Percentiles rank a stretch among this genome's conserved stretches.
Evolutionary conservation across 2,113 vertebrate species (phyloP).

Genomic region (Rousettus leschenaultii): DNA sequence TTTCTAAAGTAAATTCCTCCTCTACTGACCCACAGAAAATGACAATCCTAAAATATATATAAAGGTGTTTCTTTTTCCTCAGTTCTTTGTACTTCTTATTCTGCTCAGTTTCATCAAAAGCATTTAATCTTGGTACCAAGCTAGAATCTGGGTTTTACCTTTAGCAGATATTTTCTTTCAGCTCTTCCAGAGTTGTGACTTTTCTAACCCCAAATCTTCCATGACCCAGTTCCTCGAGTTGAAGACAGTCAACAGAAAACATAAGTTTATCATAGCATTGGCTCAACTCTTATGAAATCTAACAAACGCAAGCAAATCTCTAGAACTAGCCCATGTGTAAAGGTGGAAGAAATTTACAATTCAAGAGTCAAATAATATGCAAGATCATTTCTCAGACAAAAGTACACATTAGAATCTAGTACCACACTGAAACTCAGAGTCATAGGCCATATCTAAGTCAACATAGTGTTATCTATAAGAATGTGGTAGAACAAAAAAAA

Average conservation of each 20-base stretch:
- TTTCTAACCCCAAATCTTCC: neutral
- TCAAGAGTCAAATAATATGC: neutral
- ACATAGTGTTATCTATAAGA: neutral
- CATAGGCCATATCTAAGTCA: neutral
- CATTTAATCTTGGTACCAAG: neutral
- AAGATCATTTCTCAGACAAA: constrained; percentile 20
- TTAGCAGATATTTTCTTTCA: neutral
- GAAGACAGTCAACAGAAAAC: neutral
- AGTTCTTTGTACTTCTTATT: neutral
- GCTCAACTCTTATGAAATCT: neutral
- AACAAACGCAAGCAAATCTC: neutral
- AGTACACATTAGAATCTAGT: neutral
- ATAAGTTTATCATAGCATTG: neutral
- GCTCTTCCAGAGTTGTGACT: neutral
- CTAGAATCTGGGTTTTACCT: neutral
- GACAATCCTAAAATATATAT: constrained; percentile 2
- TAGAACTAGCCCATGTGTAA: neutral
- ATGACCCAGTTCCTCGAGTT: neutral
- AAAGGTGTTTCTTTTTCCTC: neutral
- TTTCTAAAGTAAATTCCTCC: constrained; percentile 35
- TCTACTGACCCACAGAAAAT: neutral
- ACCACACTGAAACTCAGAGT: neutral
- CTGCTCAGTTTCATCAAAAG: neutral
- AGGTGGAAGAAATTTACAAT: neutral
- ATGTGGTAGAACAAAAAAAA: neutral